Evolutionary conservation across 2,888 invertebrate species (phyloP), one percentile per base, ranked within the genome.

Genomic region (Tenthredo livida): DNA sequence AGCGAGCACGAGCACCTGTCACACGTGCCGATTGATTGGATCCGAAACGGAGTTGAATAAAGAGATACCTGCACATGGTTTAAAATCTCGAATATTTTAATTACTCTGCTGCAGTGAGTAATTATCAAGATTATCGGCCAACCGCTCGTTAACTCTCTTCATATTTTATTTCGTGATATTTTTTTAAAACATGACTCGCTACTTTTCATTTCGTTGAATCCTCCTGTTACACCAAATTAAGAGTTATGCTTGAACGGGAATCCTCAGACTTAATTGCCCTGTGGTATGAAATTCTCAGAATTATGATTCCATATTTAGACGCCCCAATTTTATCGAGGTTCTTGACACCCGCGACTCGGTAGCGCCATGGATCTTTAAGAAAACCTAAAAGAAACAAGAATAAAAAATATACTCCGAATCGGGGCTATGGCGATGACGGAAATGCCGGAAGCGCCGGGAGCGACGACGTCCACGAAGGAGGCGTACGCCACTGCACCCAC

Each of bases 21-120:
- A 73, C 82, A 84, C 85, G 82, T 85, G 85, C 21, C 67, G 65
- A 65, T 65, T 78, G 40, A 70, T 72, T 70, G 72, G 29, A 50
- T 82, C 50, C 10, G 54, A 82, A 50, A 61, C 25, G 43, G n/a
- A 33, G 47, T 54, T 40, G 61, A 80, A 61, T 80, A 21, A 80
- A 61, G 33, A 78, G 25, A n/a, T 43, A 54, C n/a, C n/a, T n/a
- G n/a, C 17, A 77, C 25, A 21, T 21, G 61, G 58, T 21, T 40
- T 40, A 40, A 21, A 40, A 61, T 80, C 33, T 9, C 15, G 33
- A 29, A 43, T 21, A 40, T 77, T 77, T 50, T 77, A 77, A 77
- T 77, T 77, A 77, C 29, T 33, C 33, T 37, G 37, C 33, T 37
- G 37, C 37, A 17, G 17, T 50, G 54, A 77, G 77, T 77, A 33